Percentiles rank a stretch among this genome's conserved stretches.
Evolutionary conservation across 2,888 invertebrate species (phyloP).

Genomic region (Metalampra italica): DNA sequence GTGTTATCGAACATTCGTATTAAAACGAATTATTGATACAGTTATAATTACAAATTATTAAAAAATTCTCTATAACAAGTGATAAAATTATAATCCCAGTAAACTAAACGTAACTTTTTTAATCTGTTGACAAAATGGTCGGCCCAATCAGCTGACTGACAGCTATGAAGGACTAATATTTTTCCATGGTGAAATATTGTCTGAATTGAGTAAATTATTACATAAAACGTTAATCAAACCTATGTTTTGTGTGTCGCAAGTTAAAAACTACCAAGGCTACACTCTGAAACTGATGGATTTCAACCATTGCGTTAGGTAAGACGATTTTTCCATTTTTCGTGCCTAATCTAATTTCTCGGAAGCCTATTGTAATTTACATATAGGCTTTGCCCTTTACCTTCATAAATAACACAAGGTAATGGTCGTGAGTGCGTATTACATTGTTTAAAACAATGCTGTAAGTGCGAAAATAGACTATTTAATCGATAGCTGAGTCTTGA

Average conservation of each 20-base stretch:
- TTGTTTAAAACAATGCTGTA: background rate
- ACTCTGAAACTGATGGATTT: slow-evolving; percentile 26
- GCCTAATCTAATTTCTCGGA: slow-evolving; percentile 18
- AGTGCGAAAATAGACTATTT: no score
- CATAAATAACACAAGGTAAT: slow-evolving; percentile 22
- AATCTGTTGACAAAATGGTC: slow-evolving; percentile 29
- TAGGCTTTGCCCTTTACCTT: slow-evolving; percentile 31
- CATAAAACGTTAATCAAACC: slow-evolving; percentile 52
- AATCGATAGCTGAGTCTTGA: no score
- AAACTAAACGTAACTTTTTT: slow-evolving; percentile 4
- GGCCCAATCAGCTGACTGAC: slow-evolving; percentile 75
- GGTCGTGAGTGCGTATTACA: slow-evolving; percentile 12
- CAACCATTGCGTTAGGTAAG: slow-evolving; percentile 2
- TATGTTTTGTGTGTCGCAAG: slow-evolving; percentile 24
- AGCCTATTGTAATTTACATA: slow-evolving; percentile 8
- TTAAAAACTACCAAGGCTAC: slow-evolving; percentile 1
- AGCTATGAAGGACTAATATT: slow-evolving; percentile 53
- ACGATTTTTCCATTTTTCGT: background rate
- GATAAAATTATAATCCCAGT: background rate
- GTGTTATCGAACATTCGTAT: no score
- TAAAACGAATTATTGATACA: no score
- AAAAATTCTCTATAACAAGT: no score
- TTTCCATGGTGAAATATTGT: slow-evolving; percentile 57
- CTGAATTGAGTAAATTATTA: slow-evolving; percentile 62
- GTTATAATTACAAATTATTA: no score